Evolutionary conservation across 2,888 invertebrate genomes (phyloP).

Genomic region (Microctonus aethiopoides): DNA sequence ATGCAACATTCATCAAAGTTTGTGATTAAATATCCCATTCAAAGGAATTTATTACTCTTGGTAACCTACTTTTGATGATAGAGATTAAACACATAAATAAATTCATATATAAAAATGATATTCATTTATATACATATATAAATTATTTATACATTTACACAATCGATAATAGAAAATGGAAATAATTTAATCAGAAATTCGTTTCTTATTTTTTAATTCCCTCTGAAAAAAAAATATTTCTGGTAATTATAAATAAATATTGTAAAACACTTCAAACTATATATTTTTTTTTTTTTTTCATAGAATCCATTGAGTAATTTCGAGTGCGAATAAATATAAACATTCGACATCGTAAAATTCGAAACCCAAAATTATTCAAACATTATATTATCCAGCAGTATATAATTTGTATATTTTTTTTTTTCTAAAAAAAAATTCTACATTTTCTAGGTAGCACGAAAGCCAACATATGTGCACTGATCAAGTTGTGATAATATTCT

Average conservation of each 20-base stretch:
- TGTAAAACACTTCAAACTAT: too few relatives aligned
- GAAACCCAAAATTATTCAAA: too few relatives aligned
- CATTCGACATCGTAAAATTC: too few relatives aligned
- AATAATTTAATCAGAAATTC: neutral
- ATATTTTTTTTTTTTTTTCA: too few relatives aligned
- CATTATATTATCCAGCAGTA: too few relatives aligned
- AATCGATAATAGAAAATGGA: neutral
- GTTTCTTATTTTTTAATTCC: neutral
- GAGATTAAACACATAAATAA: neutral
- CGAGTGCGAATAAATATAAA: too few relatives aligned
- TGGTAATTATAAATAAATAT: too few relatives aligned
- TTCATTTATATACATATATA: neutral
- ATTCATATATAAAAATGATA: neutral
- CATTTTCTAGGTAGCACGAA: neutral
- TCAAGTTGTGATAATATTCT: neutral
- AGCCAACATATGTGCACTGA: neutral
- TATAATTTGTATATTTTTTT: too few relatives aligned
- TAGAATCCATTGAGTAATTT: too few relatives aligned
- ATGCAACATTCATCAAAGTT: conserved; percentile 16
- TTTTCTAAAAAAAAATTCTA: neutral
- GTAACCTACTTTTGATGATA: conserved; percentile 7
- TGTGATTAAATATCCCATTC: conserved; percentile 28
- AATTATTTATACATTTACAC: neutral
- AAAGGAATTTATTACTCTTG: conserved; percentile 19
- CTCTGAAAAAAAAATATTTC: too few relatives aligned